Evolutionary conservation across 2,113 vertebrate species (phyloP), one percentile per base, ranked within the genome.

Genomic region (Hipposideros armiger): DNA sequence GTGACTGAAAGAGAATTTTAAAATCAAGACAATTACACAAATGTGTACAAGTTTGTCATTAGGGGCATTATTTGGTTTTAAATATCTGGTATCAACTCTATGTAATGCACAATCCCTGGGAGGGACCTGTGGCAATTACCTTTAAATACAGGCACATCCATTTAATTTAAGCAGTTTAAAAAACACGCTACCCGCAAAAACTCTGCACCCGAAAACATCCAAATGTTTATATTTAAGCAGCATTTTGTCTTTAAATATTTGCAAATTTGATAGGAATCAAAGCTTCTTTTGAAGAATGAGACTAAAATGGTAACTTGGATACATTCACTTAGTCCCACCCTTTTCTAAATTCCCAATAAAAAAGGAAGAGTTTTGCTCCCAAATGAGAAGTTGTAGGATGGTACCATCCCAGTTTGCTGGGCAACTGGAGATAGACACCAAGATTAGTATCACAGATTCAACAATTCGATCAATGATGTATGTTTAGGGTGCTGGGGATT

Each of bases 41-140:
- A 2, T 5, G 7, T 15, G 50, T 24, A 2, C 14, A 40, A 50
- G 15, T 40, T 78, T 84, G n/a, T 47, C 19, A 11, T 2, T 6
- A 2, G 16, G 32, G 4, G 14, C 40, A 11, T 11, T 32, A 15
- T 80, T 56, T 9, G 52, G 13, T 66, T 56, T 67, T 62, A 95
- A 78, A 62, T 24, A 22, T n/a, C 28, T n/a, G 14, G 8, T 24
- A 9, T 45, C 36, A 40, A 62, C 9, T 32, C 47, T 58, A 7
- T 0, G 13, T 73, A 16, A 50, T 17, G 7, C 5, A 4, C 30
- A n/a, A 77, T 11, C 17, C 36, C 84, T 30, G 3, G 15, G 32
- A 36, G 11, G 19, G 16, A 28, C 20, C 10, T 19, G 13, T 0
- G 7, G 40, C 17, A 4, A 47, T 20, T 45, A 17, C 1, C 9